Conservation (phyloP, 2,888 invertebrate species). For the Cancer borealis region DNA sequence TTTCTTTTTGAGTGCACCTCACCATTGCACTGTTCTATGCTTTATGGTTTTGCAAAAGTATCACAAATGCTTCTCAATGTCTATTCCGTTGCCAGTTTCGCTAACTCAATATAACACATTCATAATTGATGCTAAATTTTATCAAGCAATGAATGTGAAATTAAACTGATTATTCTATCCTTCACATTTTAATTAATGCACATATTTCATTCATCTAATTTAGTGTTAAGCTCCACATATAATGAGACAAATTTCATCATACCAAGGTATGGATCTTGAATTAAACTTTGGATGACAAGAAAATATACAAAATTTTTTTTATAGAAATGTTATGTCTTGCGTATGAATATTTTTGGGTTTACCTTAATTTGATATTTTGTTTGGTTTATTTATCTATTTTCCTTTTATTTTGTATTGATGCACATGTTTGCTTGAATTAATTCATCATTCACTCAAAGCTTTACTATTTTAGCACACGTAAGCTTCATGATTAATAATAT, state of each 20-base stretch:
- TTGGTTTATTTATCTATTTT: background rate
- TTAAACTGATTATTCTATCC: background rate
- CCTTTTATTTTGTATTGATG: background rate
- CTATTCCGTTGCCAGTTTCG: background rate
- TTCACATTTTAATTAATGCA: conserved; percentile 20
- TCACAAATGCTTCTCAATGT: background rate
- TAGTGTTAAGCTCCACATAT: background rate
- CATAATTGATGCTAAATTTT: background rate
- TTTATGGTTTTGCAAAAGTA: background rate
- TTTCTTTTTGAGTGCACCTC: background rate
- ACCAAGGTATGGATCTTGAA: conserved; percentile 2
- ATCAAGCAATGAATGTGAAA: background rate
- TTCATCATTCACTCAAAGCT: background rate
- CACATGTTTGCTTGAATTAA: background rate
- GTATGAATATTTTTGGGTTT: background rate
- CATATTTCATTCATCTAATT: background rate
- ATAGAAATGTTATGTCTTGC: background rate
- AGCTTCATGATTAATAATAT: background rate
- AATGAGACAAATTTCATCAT: background rate
- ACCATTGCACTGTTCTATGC: background rate
- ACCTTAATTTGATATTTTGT: background rate
- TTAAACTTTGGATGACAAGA: background rate
- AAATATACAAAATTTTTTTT: background rate
- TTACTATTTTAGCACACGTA: background rate
- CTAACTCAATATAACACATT: background rate